Evolutionary conservation across 2,888 invertebrate species (phyloP), one percentile per base, ranked within the genome.

Genomic region (Leptopilina syphax): DNA sequence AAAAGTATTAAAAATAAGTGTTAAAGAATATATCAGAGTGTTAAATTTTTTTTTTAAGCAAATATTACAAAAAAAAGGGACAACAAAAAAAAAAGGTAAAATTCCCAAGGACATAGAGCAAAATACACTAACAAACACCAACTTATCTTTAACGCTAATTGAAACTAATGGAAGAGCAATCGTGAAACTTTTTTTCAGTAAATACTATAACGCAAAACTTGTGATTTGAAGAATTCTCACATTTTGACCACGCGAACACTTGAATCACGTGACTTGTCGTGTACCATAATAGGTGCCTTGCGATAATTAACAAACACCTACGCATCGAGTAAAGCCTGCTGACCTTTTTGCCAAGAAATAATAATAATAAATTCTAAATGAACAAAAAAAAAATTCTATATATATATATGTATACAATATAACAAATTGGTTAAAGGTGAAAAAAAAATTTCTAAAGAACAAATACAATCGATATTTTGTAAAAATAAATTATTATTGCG

Each of bases 141-240:
- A 34, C 34, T 34, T 34, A 13, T 57, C 57, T 73, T 73, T 70
- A 27, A 7, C 8, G 73, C 57, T 73, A 73, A 70, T 70, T 13
- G 50, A 47, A 12, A 50, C 68, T 70, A 70, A 73, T 73, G 73
- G 57, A 73, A 73, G 34, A 73, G 73, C 73, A 73, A 73, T 73
- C 73, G 27, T 34, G 6, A 73, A 73, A 34, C 73, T 73, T 57
- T 57, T 27, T 57, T 27, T 44, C 44, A 57, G 57, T 13, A 73
- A 73, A 73, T 44, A 44, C 44, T 44, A 44, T 73, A 73, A 8
- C 27, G n/a, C n/a, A 57, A 73, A 73, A 18, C 34, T 41, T 54
- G 50, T 70, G 70, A 50, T 54, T n/a, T n/a, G n/a, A 34, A 27
- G 70, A 57, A 12, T 70, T n/a, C 73, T 73, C 57, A 54, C n/a